Evolutionary conservation across 2,888 invertebrate genomes (phyloP).

Genomic region (Selenia dentaria): DNA sequence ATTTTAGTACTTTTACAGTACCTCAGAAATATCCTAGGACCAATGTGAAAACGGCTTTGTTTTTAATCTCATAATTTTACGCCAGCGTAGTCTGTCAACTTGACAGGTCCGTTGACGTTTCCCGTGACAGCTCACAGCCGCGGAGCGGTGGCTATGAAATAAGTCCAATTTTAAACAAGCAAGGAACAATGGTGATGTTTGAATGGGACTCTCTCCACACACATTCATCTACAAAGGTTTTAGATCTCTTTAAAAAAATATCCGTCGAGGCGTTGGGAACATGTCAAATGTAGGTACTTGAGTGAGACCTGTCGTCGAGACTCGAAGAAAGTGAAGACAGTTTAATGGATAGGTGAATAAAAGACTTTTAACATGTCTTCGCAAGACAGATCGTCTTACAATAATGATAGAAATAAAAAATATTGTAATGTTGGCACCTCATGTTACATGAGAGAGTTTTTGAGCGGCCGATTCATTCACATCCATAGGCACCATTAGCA

Average conservation of each 20-base stretch:
- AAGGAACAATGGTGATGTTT: conserved; percentile 67
- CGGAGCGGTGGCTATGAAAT: conserved; percentile 49
- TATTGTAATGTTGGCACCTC: too few species aligned
- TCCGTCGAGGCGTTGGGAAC: conserved; percentile 28
- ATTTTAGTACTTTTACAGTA: background rate
- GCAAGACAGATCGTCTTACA: conserved; percentile 21
- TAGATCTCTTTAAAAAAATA: conserved; percentile 41
- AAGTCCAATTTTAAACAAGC: conserved; percentile 61
- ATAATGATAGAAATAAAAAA: conserved; percentile 1
- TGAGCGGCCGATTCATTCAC: too few species aligned
- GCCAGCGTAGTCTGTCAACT: conserved; percentile 40
- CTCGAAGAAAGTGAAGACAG: conserved; percentile 19
- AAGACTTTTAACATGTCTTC: conserved; percentile 28
- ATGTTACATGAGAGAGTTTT: too few species aligned
- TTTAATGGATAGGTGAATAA: conserved; percentile 29
- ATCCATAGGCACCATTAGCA: too few species aligned
- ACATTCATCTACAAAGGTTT: conserved; percentile 67
- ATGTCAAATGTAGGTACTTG: conserved; percentile 18
- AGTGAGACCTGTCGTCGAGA: conserved; percentile 22
- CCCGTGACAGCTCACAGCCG: conserved; percentile 46
- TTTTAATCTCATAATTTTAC: conserved; percentile 1
- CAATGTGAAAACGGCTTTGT: background rate
- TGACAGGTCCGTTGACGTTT: conserved; percentile 51
- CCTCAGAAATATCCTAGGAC: background rate
- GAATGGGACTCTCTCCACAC: conserved; percentile 68